These are phyloP conservation scores for Neotoxoptera formosana DNA, from an alignment of 1,140 invertebrate genomes.

Conservation along the genomic window DNA sequence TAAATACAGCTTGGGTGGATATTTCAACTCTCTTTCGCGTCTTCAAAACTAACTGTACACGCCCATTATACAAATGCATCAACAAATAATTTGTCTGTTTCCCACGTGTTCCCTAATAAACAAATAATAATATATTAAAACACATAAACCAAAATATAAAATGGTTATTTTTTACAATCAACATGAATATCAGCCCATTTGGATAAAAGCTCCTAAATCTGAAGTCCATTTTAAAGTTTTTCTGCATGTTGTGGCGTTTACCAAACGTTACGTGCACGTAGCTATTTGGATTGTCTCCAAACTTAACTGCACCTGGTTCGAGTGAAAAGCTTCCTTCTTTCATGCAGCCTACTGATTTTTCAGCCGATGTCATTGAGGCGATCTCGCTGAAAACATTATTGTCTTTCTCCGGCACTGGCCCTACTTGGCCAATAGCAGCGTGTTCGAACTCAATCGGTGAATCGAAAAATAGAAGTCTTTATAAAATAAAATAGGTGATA, in stretches of 20 bases:
- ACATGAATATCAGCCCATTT: constrained; percentile 80
- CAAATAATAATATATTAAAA: constrained; percentile 2
- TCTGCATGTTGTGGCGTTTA: constrained; percentile 69
- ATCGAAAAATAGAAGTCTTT: constrained; percentile 73
- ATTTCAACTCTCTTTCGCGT: constrained; percentile 73
- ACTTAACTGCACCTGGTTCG: constrained; percentile 83
- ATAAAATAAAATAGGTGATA: constrained; percentile 59
- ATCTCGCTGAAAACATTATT: constrained; percentile 8
- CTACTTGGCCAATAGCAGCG: constrained; percentile 75
- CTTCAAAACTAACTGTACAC: constrained; percentile 73
- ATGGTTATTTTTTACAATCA: constrained; percentile 68
- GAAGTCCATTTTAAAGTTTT: constrained; percentile 79
- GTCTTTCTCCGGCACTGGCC: constrained; percentile 63
- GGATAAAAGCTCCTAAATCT: constrained; percentile 87
- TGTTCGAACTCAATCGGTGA: constrained; percentile 72
- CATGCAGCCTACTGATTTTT: constrained; percentile 65
- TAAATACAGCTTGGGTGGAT: constrained; percentile 70
- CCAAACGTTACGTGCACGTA: constrained; percentile 75
- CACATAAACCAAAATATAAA: constrained; percentile 39
- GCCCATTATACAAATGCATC: constrained; percentile 75
- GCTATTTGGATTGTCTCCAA: constrained; percentile 81
- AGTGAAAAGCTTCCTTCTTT: constrained; percentile 77
- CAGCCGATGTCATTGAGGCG: constrained; percentile 49
- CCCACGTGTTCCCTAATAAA: constrained; percentile 70
- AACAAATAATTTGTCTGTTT: constrained; percentile 77